phyloP scores from a whole-genome alignment of 2,797 vertebrate species.

The Esox lucius region DNA sequence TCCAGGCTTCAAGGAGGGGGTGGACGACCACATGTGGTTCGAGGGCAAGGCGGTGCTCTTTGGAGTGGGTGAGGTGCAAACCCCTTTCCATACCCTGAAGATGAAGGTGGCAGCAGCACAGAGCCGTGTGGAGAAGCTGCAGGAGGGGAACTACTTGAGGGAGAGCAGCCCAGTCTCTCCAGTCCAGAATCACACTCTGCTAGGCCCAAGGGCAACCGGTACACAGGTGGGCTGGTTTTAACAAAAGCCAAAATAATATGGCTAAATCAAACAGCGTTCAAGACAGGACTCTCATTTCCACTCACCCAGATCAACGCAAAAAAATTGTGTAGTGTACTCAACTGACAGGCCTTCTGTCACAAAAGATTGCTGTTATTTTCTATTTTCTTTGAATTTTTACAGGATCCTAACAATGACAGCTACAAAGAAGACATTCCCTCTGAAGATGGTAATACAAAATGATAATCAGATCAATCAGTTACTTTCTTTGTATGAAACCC shows the following conservation, averaged over 20 bases:
- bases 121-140: conserved; percentile 62
- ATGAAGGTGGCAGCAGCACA: conserved; percentile 71
- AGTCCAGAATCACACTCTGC: neutral
- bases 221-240: neutral
- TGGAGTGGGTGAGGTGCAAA: conserved; percentile 74
- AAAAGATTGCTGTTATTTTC: neutral
- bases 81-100: conserved; percentile 71
- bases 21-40: conserved; percentile 75
- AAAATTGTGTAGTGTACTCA: neutral
- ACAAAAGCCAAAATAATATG: neutral
- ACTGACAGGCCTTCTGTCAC: neutral
- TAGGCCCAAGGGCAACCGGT: neutral
- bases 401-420: conserved; percentile 44
- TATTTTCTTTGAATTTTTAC: conserved; percentile 15
- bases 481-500: neutral
- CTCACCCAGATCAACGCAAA: neutral
- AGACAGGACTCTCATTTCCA: neutral
- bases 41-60: conserved; percentile 77
- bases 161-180: conserved; percentile 31
- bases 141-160: conserved; percentile 53
- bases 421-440: conserved; percentile 53
- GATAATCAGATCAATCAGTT: conserved; percentile 1
- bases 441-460: conserved; percentile 65
- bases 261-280: neutral
- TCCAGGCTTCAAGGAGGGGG: conserved; percentile 77